A percentile compares a stretch with the other conserved stretches of the same genome.
Evolutionary conservation across 2,797 vertebrate genomes (phyloP).

Genomic region (Mycteria americana): DNA sequence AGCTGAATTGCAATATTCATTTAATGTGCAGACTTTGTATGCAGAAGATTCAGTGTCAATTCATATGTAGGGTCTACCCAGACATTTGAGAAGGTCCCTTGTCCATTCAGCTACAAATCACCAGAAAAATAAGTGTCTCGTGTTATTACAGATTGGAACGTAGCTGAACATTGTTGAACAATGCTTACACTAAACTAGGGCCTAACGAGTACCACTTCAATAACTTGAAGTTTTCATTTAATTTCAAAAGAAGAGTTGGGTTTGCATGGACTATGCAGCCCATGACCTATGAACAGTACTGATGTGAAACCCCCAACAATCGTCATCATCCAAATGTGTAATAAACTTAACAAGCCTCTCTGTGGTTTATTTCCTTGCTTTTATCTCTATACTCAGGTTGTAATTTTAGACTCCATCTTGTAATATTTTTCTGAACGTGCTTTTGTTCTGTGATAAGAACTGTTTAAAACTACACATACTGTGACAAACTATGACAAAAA

Average conservation of each 20-base stretch:
- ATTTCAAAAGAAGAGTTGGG: background rate
- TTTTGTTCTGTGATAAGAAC: background rate
- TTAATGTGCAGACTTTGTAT: background rate
- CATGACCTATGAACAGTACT: background rate
- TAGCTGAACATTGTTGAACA: background rate
- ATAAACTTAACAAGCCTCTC: background rate
- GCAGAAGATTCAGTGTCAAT: background rate
- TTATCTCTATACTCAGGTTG: background rate
- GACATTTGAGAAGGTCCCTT: background rate
- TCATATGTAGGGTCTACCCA: background rate
- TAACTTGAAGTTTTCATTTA: background rate
- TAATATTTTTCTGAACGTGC: background rate
- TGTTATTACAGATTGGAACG: background rate
- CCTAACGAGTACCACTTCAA: background rate
- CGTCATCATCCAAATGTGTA: background rate
- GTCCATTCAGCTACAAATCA: background rate
- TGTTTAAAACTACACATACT: background rate
- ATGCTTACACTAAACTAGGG: background rate
- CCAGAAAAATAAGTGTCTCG: background rate
- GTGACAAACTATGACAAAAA: background rate
- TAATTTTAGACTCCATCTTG: background rate
- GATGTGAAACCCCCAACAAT: background rate
- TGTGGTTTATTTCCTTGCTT: background rate
- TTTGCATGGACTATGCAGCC: background rate
- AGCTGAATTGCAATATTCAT: background rate